Evolutionary conservation across 1,140 invertebrate genomes (phyloP).

Genomic region (Procambarus clarkii): DNA sequence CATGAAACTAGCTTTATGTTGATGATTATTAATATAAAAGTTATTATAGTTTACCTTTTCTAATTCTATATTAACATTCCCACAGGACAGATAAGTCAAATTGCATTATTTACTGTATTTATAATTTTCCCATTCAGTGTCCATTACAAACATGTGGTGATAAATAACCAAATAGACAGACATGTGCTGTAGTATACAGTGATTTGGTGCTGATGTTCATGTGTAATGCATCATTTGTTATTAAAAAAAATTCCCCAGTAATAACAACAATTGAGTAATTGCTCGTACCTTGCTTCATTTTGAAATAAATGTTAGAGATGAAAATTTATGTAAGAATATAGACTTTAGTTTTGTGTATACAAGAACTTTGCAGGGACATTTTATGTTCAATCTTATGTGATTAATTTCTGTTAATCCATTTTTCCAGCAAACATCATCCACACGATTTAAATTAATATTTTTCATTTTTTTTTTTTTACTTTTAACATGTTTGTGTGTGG

Average conservation of each 20-base stretch:
- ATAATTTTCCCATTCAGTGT: not conserved
- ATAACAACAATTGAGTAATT: too few species aligned
- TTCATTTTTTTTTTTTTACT: too few species aligned
- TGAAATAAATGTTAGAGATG: too few species aligned
- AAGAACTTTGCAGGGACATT: too few species aligned
- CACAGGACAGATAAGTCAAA: not conserved
- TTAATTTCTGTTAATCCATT: too few species aligned
- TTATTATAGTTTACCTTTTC: slow-evolving; percentile 2
- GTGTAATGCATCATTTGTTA: not conserved
- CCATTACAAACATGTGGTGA: slow-evolving; percentile 21
- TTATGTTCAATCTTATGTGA: too few species aligned
- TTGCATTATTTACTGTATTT: slow-evolving; percentile 52
- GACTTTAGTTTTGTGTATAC: too few species aligned
- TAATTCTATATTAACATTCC: slow-evolving; percentile 50
- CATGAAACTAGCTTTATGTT: not conserved
- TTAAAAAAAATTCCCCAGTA: not conserved
- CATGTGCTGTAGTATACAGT: not conserved
- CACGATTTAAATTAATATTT: too few species aligned
- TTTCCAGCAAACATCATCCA: too few species aligned
- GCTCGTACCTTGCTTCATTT: too few species aligned
- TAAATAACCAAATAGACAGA: slow-evolving; percentile 31
- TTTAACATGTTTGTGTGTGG: too few species aligned
- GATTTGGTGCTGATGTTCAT: not conserved
- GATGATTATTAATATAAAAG: not conserved
- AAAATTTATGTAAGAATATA: too few species aligned